Base-by-base conservation (phyloP, 2,113 vertebrate species). In the Sialia sialis region DNA sequence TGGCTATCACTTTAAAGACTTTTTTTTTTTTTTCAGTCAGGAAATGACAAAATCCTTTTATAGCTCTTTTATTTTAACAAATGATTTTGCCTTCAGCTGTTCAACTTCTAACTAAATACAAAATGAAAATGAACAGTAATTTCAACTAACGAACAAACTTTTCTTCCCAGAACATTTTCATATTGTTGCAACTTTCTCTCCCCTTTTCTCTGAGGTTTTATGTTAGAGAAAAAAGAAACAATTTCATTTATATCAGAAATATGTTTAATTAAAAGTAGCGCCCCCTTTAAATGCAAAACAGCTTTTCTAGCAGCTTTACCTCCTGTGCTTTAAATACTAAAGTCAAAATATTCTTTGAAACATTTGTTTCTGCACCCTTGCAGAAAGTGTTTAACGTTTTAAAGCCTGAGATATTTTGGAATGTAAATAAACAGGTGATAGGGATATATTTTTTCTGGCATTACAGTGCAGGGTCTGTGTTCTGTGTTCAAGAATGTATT, bases 31-130 rank as follows among this genome's bases (percentile, higher is more conserved):
- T 68, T 66, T 66, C 20, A 54, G 38, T 34, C 67, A 88, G 90
- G 92, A 96, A 96, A 89, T 84, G 23, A 87, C 89, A 93, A 87
- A 82, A 83, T 93, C 78, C 49, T 81, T 87, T 94, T 81, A 78
- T 78, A 90, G 52, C 4, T 64, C 8, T 69, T 92, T 84, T 22
- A 62, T 55, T 94, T 94, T 38, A 84, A 72, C 14, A 91, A 70
- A 84, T 46, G 13, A 81, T 78, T 86, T 84, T 92, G 72, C 73
- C 54, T 82, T 92, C 69, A 89, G 74, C 60, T 92, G 93, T 93
- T 79, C 32, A 72, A 62, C 15, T 64, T 89, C 26, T 41, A 81
- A 70, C 23, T 78, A 91, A 84, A 84, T 44, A 56, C 3, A 87
- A 84, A 79, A 73, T 41, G 10, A 86, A 95, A 87, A 87, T 36